phyloP scores from a whole-genome alignment of 2,797 vertebrate genomes.

The Linurgus olivaceus region DNA sequence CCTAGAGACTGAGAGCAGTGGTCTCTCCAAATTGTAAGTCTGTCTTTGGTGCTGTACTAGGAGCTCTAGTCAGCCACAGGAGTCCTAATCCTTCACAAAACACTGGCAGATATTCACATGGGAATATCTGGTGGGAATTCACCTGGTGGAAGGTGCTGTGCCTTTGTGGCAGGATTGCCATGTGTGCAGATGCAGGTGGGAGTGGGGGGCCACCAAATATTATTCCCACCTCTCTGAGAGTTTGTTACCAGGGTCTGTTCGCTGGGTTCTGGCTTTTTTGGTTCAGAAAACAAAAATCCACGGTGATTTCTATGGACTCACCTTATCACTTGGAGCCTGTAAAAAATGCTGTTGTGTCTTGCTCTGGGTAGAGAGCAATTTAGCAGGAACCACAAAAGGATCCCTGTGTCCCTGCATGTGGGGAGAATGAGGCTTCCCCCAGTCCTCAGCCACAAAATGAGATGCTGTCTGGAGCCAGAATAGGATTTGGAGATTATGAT shows the following conservation, averaged over 20 bases:
- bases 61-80: neutral
- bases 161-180: neutral
- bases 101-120: neutral
- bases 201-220: neutral
- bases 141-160: neutral
- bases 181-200: neutral
- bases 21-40: neutral
- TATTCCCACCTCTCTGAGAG: neutral
- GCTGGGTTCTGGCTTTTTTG: neutral
- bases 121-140: neutral
- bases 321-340: neutral
- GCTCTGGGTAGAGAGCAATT: neutral
- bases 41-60: neutral
- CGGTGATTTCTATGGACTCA: neutral
- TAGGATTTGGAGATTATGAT: neutral
- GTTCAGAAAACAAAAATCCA: neutral
- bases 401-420: neutral
- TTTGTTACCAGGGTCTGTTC: neutral
- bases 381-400: neutral
- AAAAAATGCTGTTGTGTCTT: neutral
- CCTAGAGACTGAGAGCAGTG: accelerated
- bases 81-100: neutral
- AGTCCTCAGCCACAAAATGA: neutral
- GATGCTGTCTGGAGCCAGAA: neutral
- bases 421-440: neutral